phyloP scores from a whole-genome alignment of 2,888 invertebrate genomes.

The Calameuta idolon region DNA sequence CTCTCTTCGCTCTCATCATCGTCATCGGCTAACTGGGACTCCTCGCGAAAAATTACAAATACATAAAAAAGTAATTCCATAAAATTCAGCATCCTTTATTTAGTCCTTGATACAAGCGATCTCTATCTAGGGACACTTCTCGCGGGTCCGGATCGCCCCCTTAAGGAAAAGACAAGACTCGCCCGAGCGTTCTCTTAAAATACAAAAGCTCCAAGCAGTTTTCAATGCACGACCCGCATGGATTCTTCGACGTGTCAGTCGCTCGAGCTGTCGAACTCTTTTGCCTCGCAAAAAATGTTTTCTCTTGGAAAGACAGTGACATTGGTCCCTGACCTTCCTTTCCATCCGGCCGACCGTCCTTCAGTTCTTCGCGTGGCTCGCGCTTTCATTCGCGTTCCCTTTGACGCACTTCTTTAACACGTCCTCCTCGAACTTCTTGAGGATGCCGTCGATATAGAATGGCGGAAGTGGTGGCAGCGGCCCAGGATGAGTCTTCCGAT shows the following conservation, averaged over 20 bases:
- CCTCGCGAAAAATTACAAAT: neutral
- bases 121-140: no score
- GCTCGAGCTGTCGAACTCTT: neutral
- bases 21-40: neutral
- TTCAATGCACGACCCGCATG: no score
- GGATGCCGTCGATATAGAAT: conserved; percentile 15
- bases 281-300: neutral
- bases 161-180: neutral
- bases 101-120: neutral
- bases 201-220: neutral
- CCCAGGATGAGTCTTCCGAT: conserved; percentile 20
- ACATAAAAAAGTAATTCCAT: neutral
- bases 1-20: neutral
- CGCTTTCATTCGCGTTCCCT: no score
- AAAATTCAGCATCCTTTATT: neutral
- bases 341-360: no score
- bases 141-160: no score
- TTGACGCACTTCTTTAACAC: neutral
- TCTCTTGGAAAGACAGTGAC: neutral
- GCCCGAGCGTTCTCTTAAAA: neutral
- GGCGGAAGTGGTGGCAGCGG: conserved; percentile 19
- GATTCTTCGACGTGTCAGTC: neutral
- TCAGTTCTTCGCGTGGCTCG: no score
- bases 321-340: no score
- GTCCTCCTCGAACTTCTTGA: conserved; percentile 19